These are phyloP conservation scores for Trichogramma evanescens DNA, from an alignment of 2,888 invertebrate genomes.

Conservation along the genomic window DNA sequence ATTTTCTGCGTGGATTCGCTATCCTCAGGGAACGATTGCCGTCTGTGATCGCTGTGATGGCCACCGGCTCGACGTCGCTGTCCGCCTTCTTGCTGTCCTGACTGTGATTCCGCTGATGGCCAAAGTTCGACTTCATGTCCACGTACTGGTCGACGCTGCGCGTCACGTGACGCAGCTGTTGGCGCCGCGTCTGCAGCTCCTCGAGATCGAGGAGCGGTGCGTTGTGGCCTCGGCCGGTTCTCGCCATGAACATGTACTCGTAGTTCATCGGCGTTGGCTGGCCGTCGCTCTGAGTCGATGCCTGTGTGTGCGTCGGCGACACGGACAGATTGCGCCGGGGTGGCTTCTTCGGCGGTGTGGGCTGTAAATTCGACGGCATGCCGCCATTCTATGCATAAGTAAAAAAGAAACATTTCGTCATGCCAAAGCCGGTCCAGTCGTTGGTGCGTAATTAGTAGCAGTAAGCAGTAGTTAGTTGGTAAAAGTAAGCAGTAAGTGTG, in stretches of 20 bases:
- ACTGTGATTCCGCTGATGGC: constrained; percentile 30
- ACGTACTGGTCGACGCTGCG: constrained; percentile 74
- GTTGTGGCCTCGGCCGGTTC: constrained; percentile 55
- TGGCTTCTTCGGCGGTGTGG: constrained; percentile 83
- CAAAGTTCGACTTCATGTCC: constrained; percentile 60
- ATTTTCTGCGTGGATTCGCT: constrained; percentile 65
- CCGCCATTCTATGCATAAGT: constrained; percentile 17
- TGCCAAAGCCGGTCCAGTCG: not conserved
- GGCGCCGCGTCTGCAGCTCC: constrained; percentile 52
- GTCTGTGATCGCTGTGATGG: constrained; percentile 63
- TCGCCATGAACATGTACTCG: constrained; percentile 59
- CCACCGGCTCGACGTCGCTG: constrained; percentile 57
- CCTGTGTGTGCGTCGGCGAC: constrained; percentile 69
- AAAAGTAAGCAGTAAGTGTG: too few relatives aligned
- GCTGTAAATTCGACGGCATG: constrained; percentile 49
- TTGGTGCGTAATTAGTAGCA: too few relatives aligned
- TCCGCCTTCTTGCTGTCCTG: not conserved
- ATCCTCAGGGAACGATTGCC: constrained; percentile 66
- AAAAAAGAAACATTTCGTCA: not conserved
- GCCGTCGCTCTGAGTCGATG: constrained; percentile 48
- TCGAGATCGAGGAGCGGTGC: constrained; percentile 67
- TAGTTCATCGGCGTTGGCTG: constrained; percentile 56
- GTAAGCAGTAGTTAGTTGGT: too few relatives aligned
- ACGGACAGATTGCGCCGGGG: constrained; percentile 79
- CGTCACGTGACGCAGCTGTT: constrained; percentile 57